phyloP scores from a whole-genome alignment of 1,140 invertebrate species.

The Sitobion miscanthi region DNA sequence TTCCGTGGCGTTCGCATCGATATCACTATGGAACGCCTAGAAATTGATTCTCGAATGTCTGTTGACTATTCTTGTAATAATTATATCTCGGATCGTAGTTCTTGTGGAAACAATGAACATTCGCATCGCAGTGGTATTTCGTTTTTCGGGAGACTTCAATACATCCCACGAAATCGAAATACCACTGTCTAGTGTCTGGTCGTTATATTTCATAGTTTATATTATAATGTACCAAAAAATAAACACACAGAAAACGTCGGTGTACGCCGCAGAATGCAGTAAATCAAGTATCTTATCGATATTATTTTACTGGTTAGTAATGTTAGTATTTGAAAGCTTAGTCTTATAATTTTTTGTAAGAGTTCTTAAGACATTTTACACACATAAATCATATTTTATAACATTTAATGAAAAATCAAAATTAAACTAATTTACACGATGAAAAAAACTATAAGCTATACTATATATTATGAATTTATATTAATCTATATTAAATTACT shows the following conservation, averaged over 20 bases:
- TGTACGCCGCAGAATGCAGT: neutral
- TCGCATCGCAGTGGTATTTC: neutral
- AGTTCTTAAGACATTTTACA: neutral
- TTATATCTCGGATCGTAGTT: neutral
- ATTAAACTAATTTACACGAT: neutral
- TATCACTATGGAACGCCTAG: neutral
- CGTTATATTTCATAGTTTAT: neutral
- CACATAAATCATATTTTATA: neutral
- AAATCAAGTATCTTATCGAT: neutral
- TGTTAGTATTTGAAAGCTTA: neutral
- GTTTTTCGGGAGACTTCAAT: neutral
- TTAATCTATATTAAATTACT: neutral
- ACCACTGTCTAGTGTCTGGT: accelerated
- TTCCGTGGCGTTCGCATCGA: neutral
- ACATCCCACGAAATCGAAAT: neutral
- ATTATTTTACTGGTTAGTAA: neutral
- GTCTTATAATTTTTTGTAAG: neutral
- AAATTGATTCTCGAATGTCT: neutral
- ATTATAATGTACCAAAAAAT: neutral
- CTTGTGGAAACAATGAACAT: neutral
- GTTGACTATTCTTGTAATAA: neutral
- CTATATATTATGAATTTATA: neutral
- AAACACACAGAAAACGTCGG: no score
- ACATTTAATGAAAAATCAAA: neutral
- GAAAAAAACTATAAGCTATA: neutral